Evolutionary conservation across 1,140 invertebrate species (phyloP).

Genomic region (Hyles vespertilio): DNA sequence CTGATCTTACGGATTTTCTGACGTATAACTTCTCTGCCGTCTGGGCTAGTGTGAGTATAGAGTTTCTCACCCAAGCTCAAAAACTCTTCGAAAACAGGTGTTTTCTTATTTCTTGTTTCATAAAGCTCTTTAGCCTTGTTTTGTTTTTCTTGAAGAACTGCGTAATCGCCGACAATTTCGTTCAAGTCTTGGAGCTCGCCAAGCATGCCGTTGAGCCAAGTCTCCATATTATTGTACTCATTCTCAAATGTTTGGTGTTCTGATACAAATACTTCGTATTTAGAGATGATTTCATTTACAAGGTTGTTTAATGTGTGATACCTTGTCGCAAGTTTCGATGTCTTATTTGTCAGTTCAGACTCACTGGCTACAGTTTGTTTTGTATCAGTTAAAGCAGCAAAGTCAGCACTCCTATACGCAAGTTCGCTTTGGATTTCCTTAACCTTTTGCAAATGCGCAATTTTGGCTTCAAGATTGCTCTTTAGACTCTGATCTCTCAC

Average conservation of each 20-base stretch:
- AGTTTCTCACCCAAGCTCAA: conserved; percentile 93
- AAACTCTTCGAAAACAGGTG: conserved; percentile 88
- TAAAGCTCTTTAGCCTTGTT: conserved; percentile 88
- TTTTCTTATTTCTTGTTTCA: conserved; percentile 88
- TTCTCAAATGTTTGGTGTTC: conserved; percentile 91
- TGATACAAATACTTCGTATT: conserved; percentile 89
- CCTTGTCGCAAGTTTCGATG: conserved; percentile 87
- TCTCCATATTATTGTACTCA: conserved; percentile 84
- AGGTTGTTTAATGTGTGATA: conserved; percentile 91
- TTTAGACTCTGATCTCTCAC: conserved; percentile 94
- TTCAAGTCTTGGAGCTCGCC: conserved; percentile 85
- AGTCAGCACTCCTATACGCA: conserved; percentile 80
- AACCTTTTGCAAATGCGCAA: conserved; percentile 87
- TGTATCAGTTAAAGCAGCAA: conserved; percentile 82
- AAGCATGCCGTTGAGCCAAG: conserved; percentile 84
- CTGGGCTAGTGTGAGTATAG: conserved; percentile 94
- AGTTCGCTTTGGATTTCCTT: conserved; percentile 86
- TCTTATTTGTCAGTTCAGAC: conserved; percentile 83
- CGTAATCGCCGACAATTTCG: conserved; percentile 91
- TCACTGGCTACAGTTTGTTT: conserved; percentile 86
- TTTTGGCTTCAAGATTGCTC: conserved; percentile 89
- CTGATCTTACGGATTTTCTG: conserved; percentile 91
- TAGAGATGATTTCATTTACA: conserved; percentile 85
- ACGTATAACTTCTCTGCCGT: conserved; percentile 93
- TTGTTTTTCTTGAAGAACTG: conserved; percentile 89